Evolutionary conservation across 2,113 vertebrate genomes (phyloP), one percentile per base, ranked within the genome.

Genomic region (Rana temporaria): DNA sequence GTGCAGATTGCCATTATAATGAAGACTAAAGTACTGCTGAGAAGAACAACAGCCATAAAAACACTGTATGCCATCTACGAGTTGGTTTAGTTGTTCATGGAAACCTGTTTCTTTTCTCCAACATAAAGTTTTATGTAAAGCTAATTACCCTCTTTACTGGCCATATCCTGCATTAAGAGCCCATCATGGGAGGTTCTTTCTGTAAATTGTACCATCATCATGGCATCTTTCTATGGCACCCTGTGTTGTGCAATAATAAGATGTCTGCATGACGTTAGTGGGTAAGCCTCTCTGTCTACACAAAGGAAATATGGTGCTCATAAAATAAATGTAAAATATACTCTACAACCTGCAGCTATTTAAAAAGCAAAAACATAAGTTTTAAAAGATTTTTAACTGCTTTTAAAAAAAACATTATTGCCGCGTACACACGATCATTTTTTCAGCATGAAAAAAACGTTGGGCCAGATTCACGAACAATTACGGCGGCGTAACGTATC

Each of bases 81-180:
- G 55, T 24, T n/a, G 30, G 65, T 53, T 62, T 63, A 16, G 42
- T 20, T 32, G 19, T 71, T 71, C 30, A 19, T 81, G 30, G 18
- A 56, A 63, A 73, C 59, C 79, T 30, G 16, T 32, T 42, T 53
- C 17, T 68, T 79, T 73, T 38, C 56, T 20, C 38, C 19, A 55
- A 24, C 59, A 32, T 52, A 19, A 72, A 70, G n/a, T 34, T 73
- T 64, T 72, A 81, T 64, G 57, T 72, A 53, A 72, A 81, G 69
- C 6, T 81, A 73, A 82, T 82, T 66, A 67, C 52, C 60, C 30
- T 74, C 60, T 66, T 75, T 66, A 82, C 48, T 22, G 62, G 26
- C 80, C 24, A 75, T 82, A 74, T 82, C 70, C 70, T 82, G 62
- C 70, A 63, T 66, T 74, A 66, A 65, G 74, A 74, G n/a, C 24